phyloP scores from a whole-genome alignment of 2,113 vertebrate genomes.

The Cephalopterus ornatus region DNA sequence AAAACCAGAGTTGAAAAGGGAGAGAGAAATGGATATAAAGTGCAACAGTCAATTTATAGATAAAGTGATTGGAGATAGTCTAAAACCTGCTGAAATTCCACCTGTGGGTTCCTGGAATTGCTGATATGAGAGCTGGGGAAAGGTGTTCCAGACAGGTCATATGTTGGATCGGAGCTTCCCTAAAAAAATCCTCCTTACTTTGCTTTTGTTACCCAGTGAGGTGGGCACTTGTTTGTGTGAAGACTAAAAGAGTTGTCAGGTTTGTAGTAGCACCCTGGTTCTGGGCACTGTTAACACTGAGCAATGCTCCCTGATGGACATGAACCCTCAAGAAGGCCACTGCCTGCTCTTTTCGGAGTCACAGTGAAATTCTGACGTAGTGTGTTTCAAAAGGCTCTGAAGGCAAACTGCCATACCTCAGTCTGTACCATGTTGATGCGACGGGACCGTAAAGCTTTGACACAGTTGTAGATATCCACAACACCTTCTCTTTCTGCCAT shows the following conservation, averaged over 20 bases:
- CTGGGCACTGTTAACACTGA: not conserved
- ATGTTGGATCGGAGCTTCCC: not conserved
- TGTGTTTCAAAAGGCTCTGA: not conserved
- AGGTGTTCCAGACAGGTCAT: not conserved
- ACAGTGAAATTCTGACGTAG: not conserved
- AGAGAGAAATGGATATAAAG: not conserved
- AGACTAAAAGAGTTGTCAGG: not conserved
- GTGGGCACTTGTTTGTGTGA: accelerated
- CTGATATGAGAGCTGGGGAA: not conserved
- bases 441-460: slow-evolving; percentile 93
- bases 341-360: not conserved
- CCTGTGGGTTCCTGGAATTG: not conserved
- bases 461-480: slow-evolving; percentile 99
- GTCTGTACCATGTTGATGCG: slow-evolving; percentile 99
- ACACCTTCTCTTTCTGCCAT: slow-evolving; percentile 99
- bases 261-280: not conserved
- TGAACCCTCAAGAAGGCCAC: not conserved
- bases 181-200: not conserved
- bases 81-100: not conserved
- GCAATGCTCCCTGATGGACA: not conserved
- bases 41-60: not conserved
- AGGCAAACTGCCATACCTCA: slow-evolving; percentile 79
- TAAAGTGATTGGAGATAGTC: not conserved
- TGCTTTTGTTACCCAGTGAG: not conserved
- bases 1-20: not conserved